A percentile compares a stretch with the other conserved stretches of the same genome.
phyloP scores from a whole-genome alignment of 2,113 vertebrate genomes.

The Amia ocellicauda region DNA sequence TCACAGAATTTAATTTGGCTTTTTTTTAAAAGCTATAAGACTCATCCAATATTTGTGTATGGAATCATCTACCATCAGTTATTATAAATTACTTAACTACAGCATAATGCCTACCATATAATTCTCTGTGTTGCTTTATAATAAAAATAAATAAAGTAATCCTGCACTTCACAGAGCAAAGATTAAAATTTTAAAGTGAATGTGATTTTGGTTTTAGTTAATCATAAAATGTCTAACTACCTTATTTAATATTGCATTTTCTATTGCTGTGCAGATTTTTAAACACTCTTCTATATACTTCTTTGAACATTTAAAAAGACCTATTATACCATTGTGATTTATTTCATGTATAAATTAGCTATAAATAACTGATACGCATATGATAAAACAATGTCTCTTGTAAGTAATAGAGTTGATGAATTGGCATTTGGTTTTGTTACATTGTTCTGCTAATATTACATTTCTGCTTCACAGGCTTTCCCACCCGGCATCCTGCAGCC shows the following conservation, averaged over 20 bases:
- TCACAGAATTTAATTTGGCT: conserved; percentile 89
- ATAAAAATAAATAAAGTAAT: background rate
- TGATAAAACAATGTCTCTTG: background rate
- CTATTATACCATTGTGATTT: conserved; percentile 41
- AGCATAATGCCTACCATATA: conserved; percentile 17
- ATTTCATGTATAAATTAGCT: conserved; percentile 17
- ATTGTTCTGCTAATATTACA: conserved; percentile 40
- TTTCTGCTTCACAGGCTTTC: conserved; percentile 78
- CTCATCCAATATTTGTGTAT: conserved; percentile 53
- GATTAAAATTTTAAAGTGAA: background rate
- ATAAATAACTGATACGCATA: too few relatives aligned
- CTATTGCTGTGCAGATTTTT: conserved; percentile 47
- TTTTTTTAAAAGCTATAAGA: conserved; percentile 70
- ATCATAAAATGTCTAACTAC: conserved; percentile 1
- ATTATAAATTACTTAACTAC: conserved; percentile 43
- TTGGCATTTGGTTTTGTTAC: background rate
- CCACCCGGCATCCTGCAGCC: conserved; percentile 93
- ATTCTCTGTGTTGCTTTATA: conserved; percentile 8
- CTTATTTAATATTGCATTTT: conserved; percentile 4
- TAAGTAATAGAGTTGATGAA: background rate
- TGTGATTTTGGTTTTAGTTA: background rate
- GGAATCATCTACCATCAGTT: conserved; percentile 45
- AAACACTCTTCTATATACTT: conserved; percentile 50
- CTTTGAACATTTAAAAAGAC: conserved; percentile 39
- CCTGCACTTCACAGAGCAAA: background rate